Conservation (phyloP, 2,888 invertebrate genomes). For the Penaeus monodon region DNA sequence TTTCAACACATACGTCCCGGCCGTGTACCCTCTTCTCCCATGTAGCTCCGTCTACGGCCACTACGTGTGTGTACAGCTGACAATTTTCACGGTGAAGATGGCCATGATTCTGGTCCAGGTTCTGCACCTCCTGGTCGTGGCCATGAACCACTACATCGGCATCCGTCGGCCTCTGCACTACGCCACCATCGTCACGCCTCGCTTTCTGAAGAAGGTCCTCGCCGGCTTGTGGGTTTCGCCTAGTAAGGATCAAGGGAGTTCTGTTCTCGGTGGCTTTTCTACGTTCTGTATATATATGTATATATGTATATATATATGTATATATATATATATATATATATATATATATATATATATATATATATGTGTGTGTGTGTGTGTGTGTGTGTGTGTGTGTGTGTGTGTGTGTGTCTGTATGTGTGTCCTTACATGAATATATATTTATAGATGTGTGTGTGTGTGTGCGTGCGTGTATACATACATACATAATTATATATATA, state of each 20-base stretch:
- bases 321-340: no score
- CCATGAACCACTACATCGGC: constrained; percentile 79
- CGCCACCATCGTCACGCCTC: constrained; percentile 75
- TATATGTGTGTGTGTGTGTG: no score
- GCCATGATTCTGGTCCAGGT: constrained; percentile 77
- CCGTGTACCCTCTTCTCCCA: constrained; percentile 66
- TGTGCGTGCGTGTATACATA: background rate
- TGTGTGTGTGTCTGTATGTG: no score
- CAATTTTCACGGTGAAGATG: constrained; percentile 72
- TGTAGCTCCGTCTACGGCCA: constrained; percentile 68
- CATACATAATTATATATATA: no score
- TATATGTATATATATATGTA: no score
- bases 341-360: no score
- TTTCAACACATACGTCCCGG: constrained; percentile 33
- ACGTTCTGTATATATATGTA: no score
- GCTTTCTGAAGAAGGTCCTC: constrained; percentile 73
- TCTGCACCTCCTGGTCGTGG: constrained; percentile 76
- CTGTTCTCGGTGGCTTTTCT: no score
- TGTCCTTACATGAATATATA: background rate
- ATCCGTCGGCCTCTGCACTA: constrained; percentile 77
- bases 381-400: no score
- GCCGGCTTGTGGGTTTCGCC: constrained; percentile 75
- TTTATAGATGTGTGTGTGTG: background rate
- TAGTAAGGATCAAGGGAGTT: constrained; percentile 66
- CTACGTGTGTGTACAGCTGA: constrained; percentile 67